Conservation (phyloP, 2,888 invertebrate species). For the Drosophila ustulata region DNA sequence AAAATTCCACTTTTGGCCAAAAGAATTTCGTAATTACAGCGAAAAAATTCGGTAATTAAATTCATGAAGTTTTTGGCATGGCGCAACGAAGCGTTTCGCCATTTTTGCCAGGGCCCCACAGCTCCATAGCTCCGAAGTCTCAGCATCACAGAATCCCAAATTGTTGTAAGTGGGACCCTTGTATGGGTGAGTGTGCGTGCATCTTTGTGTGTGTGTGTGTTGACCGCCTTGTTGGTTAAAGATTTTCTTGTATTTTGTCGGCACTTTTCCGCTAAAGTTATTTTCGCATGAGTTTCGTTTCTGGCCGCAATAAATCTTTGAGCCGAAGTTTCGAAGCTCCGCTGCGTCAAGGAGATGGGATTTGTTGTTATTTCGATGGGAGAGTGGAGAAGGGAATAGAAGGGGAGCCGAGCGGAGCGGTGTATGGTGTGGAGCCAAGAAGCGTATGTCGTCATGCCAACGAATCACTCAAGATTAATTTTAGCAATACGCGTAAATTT, state of each 20-base stretch:
- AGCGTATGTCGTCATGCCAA: constrained; percentile 38
- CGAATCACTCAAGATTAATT: constrained; percentile 3
- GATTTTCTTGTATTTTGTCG: constrained; percentile 78
- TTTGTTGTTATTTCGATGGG: constrained; percentile 14
- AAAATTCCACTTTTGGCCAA: constrained; percentile 78
- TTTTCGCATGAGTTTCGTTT: constrained; percentile 69
- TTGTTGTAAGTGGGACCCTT: constrained; percentile 45
- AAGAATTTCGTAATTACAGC: constrained; percentile 80
- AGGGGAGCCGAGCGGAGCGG: neutral
- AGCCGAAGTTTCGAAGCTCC: constrained; percentile 37
- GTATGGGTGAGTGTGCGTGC: constrained; percentile 12
- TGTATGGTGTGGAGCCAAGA: constrained; percentile 37
- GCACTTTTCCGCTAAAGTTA: constrained; percentile 80
- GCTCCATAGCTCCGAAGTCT: constrained; percentile 2
- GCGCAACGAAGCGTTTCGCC: constrained; percentile 57
- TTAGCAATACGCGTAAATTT: constrained; percentile 34
- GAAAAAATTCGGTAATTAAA: constrained; percentile 78
- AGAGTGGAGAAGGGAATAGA: neutral
- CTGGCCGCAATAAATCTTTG: constrained; percentile 70
- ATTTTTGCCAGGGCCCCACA: constrained; percentile 30
- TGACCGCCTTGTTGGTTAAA: constrained; percentile 72
- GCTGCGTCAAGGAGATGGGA: constrained; percentile 25
- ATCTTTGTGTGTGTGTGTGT: constrained; percentile 28
- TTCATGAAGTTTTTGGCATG: constrained; percentile 76
- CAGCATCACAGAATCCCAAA: constrained; percentile 31